Evolutionary conservation across 2,113 vertebrate species (phyloP).

Genomic region (Pseudopipra pipra): DNA sequence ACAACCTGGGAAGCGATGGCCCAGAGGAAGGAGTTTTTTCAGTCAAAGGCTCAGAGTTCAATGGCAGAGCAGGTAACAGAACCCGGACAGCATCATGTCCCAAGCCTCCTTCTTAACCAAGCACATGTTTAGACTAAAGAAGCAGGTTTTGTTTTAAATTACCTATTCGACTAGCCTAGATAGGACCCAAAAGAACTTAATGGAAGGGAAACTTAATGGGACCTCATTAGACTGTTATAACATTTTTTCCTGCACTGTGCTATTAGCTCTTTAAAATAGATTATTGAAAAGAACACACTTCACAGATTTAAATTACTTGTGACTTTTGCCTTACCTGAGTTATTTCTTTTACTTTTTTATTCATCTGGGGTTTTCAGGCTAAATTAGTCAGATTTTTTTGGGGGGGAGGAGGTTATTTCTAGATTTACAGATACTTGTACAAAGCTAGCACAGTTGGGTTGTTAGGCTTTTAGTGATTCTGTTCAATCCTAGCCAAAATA

Average conservation of each 20-base stretch:
- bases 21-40: not conserved
- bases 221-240: conserved; percentile 63
- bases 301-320: conserved; percentile 53
- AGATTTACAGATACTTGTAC: not conserved
- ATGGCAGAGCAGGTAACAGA: not conserved
- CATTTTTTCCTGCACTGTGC: conserved; percentile 53
- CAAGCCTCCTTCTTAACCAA: conserved; percentile 6
- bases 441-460: not conserved
- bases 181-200: conserved; percentile 61
- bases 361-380: not conserved
- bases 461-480: not conserved
- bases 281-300: conserved; percentile 44
- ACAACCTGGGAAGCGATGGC: not conserved
- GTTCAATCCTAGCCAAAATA: not conserved
- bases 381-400: not conserved
- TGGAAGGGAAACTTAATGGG: conserved; percentile 60
- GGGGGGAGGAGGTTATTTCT: not conserved
- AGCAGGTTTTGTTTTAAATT: conserved; percentile 51
- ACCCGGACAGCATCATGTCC: not conserved
- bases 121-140: conserved; percentile 29
- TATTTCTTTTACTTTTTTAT: conserved; percentile 44
- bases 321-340: conserved; percentile 32
- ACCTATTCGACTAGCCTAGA: conserved; percentile 47
- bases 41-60: not conserved
- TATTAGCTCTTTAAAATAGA: conserved; percentile 62